Conservation (phyloP, 1,140 invertebrate species). For the Bombus breviceps region DNA sequence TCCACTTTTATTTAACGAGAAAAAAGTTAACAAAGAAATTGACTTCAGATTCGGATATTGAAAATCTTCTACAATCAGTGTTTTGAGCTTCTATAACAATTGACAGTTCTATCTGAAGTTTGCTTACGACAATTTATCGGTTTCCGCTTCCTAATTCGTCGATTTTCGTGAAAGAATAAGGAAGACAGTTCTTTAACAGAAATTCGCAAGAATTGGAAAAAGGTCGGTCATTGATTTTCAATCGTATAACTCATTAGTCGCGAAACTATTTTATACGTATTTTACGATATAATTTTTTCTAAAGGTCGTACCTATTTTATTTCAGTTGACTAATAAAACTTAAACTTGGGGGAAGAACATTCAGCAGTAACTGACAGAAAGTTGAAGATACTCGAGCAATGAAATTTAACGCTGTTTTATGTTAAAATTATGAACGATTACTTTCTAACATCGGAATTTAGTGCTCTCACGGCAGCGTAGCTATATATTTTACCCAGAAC, state of each 20-base stretch:
- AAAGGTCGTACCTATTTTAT: neutral
- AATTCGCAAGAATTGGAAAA: neutral
- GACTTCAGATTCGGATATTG: neutral
- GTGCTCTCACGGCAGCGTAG: too few relatives aligned
- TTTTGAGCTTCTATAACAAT: neutral
- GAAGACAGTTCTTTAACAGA: neutral
- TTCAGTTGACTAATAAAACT: too few relatives aligned
- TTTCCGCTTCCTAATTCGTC: neutral
- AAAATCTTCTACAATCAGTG: neutral
- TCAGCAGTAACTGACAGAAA: neutral
- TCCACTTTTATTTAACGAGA: neutral
- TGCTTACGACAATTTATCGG: conserved; percentile 7
- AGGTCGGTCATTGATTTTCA: neutral
- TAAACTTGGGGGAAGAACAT: neutral
- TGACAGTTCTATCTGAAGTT: neutral
- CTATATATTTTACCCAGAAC: too few relatives aligned
- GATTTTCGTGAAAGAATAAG: neutral
- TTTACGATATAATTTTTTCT: too few relatives aligned
- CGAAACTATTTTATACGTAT: neutral
- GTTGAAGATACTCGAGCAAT: too few relatives aligned
- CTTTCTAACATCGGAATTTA: neutral
- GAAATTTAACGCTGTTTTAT: neutral
- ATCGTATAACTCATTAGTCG: neutral
- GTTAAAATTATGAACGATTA: neutral
- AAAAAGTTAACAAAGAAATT: neutral